A percentile compares a stretch with the other conserved stretches of the same genome.
Evolutionary conservation across 2,113 vertebrate species (phyloP).

Genomic region (Conger conger): DNA sequence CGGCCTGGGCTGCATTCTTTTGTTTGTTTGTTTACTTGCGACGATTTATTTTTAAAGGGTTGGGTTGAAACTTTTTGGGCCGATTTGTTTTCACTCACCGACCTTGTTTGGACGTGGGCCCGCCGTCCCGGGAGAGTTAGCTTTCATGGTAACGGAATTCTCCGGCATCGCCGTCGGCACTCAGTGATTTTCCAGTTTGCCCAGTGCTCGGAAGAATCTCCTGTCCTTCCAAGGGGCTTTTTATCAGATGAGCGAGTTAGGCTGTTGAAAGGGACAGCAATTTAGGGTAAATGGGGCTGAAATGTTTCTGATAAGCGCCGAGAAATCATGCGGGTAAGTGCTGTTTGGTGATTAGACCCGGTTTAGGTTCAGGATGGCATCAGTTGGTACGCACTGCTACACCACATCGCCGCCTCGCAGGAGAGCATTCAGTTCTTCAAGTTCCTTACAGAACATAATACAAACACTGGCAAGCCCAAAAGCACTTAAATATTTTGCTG

Average conservation of each 20-base stretch:
- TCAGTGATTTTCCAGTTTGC: slow-evolving; percentile 2
- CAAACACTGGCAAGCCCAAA: background rate
- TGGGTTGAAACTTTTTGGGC: slow-evolving; percentile 20
- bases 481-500: background rate
- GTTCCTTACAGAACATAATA: background rate
- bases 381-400: background rate
- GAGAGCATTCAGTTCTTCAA: background rate
- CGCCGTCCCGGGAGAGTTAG: slow-evolving; percentile 32
- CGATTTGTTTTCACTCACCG: slow-evolving; percentile 30
- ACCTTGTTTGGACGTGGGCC: slow-evolving; percentile 13
- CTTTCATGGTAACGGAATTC: slow-evolving; percentile 10
- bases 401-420: background rate
- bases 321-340: slow-evolving; percentile 24
- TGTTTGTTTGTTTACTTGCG: slow-evolving; percentile 41
- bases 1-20: slow-evolving; percentile 23
- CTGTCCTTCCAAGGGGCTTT: background rate
- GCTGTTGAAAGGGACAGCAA: slow-evolving; percentile 24
- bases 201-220: slow-evolving; percentile 14
- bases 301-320: slow-evolving; percentile 24
- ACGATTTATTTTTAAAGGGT: slow-evolving; percentile 35
- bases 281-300: slow-evolving; percentile 40
- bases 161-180: background rate
- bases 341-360: background rate
- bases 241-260: slow-evolving; percentile 32
- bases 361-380: background rate